Evolutionary conservation across 2,797 vertebrate genomes (phyloP).

Genomic region (Amblyraja radiata): DNA sequence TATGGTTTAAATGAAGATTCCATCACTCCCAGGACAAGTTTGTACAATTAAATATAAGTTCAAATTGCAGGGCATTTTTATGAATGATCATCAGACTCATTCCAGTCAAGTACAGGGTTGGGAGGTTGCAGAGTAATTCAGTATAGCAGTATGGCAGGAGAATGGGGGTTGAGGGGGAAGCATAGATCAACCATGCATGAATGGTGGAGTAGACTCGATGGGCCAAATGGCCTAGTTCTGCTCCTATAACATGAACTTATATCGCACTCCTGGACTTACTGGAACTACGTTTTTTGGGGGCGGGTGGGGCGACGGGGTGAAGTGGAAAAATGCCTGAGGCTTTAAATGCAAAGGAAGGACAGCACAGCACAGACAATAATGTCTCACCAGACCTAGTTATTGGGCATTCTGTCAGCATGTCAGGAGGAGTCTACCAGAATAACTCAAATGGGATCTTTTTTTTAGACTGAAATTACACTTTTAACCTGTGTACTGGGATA

Average conservation of each 20-base stretch:
- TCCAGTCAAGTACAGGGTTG: background rate
- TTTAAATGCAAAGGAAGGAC: background rate
- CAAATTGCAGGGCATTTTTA: background rate
- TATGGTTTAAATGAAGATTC: slow-evolving; percentile 15
- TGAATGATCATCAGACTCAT: background rate
- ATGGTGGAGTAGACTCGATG: too few relatives aligned
- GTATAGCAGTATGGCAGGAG: too few relatives aligned
- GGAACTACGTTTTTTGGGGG: background rate
- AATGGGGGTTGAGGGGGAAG: too few relatives aligned
- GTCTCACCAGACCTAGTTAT: background rate
- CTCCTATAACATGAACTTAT: too few relatives aligned
- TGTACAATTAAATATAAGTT: background rate
- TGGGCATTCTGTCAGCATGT: background rate
- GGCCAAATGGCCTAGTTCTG: too few relatives aligned
- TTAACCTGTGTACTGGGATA: background rate
- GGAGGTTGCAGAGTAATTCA: background rate
- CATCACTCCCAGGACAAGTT: background rate
- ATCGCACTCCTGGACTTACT: too few relatives aligned
- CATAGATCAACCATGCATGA: too few relatives aligned
- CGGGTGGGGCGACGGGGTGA: too few relatives aligned
- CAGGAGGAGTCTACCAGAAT: background rate
- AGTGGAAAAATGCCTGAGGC: background rate
- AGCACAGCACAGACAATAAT: background rate
- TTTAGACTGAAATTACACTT: background rate
- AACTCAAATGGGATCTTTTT: background rate